These are phyloP conservation scores for Triplophysa bombifrons DNA, from an alignment of 2,797 vertebrate species.

Conservation along the genomic window DNA sequence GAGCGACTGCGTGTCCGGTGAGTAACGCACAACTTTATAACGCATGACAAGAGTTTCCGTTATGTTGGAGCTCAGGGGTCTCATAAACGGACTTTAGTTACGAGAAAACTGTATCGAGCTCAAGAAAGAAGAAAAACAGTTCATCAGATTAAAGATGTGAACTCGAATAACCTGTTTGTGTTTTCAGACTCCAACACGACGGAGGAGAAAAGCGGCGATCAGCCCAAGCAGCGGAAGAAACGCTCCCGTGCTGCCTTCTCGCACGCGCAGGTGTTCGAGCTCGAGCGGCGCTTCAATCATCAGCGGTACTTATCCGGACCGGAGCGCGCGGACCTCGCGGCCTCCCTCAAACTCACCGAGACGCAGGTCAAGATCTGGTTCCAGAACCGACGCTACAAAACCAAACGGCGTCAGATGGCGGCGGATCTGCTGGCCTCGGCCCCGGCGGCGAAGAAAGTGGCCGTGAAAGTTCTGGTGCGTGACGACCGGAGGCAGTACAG, in stretches of 20 bases:
- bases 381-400: conserved; percentile 99
- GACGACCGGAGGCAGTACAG: conserved; percentile 98
- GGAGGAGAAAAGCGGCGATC: conserved; percentile 70
- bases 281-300: conserved; percentile 98
- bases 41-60: neutral
- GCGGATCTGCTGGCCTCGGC: conserved; percentile 91
- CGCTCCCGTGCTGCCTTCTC: conserved; percentile 97
- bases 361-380: conserved; percentile 99
- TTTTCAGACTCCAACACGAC: conserved; percentile 72
- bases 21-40: conserved; percentile 43
- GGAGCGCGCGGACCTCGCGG: conserved; percentile 96
- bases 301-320: conserved; percentile 97
- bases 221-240: conserved; percentile 93
- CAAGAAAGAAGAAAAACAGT: neutral
- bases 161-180: neutral
- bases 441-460: conserved; percentile 95
- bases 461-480: conserved; percentile 95
- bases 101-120: neutral
- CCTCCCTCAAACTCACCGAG: conserved; percentile 96
- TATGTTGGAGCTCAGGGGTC: neutral
- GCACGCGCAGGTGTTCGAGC: conserved; percentile 97
- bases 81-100: neutral
- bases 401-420: conserved; percentile 96
- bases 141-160: neutral
- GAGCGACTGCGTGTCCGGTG: conserved; percentile 90